A percentile compares a stretch with the other conserved stretches of the same genome.
phyloP scores from a whole-genome alignment of 1,140 invertebrate species.

The Episyrphus balteatus region DNA sequence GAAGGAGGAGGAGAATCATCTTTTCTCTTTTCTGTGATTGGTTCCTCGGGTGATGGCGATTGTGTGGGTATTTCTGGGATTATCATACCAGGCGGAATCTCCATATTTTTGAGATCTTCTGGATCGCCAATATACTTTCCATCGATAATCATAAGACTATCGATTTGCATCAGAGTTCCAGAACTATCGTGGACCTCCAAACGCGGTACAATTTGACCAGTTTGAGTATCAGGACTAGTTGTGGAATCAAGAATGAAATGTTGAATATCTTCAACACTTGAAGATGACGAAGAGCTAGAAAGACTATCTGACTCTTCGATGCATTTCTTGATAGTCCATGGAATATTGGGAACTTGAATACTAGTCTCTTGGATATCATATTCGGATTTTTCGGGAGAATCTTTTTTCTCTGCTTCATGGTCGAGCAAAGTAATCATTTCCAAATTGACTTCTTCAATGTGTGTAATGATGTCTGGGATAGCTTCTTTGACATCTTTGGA shows the following conservation, averaged over 20 bases:
- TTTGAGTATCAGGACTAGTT: conserved; percentile 35
- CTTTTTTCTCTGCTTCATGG: conserved; percentile 29
- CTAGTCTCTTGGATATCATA: conserved; percentile 46
- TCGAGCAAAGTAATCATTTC: conserved; percentile 6
- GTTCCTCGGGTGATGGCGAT: conserved; percentile 26
- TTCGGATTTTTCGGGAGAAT: conserved; percentile 42
- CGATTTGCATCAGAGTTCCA: conserved; percentile 50
- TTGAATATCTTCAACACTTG: conserved; percentile 35
- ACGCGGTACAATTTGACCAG: conserved; percentile 41
- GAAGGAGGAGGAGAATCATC: conserved; percentile 1
- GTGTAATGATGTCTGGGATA: conserved; percentile 29
- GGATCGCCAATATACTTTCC: conserved; percentile 37
- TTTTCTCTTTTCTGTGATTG: conserved; percentile 21
- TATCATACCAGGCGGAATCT: conserved; percentile 25
- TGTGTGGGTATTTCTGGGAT: conserved; percentile 20
- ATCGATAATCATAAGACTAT: conserved; percentile 43
- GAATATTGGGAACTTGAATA: conserved; percentile 49
- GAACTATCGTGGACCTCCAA: conserved; percentile 55
- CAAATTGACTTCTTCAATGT: conserved; percentile 19
- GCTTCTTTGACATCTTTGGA: conserved; percentile 29
- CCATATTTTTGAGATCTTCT: conserved; percentile 31
- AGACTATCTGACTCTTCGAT: conserved; percentile 14
- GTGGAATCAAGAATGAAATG: conserved; percentile 36
- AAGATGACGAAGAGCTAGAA: conserved; percentile 24
- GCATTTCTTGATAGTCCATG: conserved; percentile 42